Percentiles rank a stretch among this genome's conserved stretches.
Evolutionary conservation across 2,113 vertebrate species (phyloP).

Genomic region (Hippolais icterina): DNA sequence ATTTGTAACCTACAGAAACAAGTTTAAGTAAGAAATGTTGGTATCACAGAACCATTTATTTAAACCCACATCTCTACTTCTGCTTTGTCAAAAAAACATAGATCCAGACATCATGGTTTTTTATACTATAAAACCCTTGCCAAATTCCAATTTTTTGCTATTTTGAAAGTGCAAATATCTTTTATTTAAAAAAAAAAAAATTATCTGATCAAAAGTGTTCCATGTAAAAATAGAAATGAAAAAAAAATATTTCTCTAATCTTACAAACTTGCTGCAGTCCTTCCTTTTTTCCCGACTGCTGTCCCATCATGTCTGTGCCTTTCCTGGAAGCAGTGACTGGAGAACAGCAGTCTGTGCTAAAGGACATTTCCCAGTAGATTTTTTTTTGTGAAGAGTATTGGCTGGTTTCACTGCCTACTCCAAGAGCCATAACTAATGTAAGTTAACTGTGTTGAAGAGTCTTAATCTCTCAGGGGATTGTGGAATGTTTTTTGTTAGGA

Average conservation of each 20-base stretch:
- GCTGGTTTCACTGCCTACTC: neutral
- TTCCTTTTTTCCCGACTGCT: neutral
- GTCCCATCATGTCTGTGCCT: neutral
- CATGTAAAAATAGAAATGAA: neutral
- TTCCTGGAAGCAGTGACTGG: neutral
- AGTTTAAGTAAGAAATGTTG: neutral
- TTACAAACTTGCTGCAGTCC: neutral
- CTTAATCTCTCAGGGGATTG: neutral
- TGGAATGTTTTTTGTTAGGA: neutral
- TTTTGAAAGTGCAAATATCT: neutral
- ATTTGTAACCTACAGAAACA: neutral
- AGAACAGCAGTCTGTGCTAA: neutral
- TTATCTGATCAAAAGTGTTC: neutral
- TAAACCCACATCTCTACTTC: neutral
- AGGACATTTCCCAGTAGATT: neutral
- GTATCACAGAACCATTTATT: neutral
- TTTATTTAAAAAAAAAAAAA: neutral
- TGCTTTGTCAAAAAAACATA: neutral
- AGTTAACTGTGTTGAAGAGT: neutral
- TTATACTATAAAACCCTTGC: neutral
- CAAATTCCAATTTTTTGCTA: neutral
- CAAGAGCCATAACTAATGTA: neutral
- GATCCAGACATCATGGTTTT: neutral
- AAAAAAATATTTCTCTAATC: neutral
- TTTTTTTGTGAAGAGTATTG: neutral